Percentiles rank a stretch among this genome's conserved stretches.
Evolutionary conservation across 1,140 invertebrate species (phyloP).

Genomic region (Brachionus rotundiformis): DNA sequence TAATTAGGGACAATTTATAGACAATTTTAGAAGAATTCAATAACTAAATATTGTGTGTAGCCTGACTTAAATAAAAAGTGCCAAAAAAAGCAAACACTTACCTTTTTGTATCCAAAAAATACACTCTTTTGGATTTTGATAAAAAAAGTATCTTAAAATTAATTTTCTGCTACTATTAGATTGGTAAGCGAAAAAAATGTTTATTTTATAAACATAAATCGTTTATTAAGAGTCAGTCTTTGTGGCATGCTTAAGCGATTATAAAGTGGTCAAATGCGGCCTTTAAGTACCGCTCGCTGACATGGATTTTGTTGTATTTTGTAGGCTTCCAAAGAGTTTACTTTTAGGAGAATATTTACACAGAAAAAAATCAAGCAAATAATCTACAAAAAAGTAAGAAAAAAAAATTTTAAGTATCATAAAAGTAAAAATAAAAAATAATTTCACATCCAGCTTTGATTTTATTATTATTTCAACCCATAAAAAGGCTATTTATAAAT

Average conservation of each 20-base stretch:
- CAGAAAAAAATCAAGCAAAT: neutral
- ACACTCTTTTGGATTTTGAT: neutral
- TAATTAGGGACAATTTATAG: no score
- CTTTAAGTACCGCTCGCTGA: neutral
- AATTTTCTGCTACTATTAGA: neutral
- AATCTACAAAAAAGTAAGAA: conserved; percentile 5
- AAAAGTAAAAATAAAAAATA: conserved; percentile 51
- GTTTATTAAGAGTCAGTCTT: neutral
- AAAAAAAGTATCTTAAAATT: neutral
- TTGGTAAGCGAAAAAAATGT: neutral
- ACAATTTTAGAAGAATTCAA: no score
- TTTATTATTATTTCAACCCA: conserved; percentile 47
- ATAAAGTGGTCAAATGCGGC: neutral
- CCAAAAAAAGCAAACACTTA: neutral
- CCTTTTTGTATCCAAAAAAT: neutral
- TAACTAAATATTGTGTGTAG: no score
- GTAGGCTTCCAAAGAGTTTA: neutral
- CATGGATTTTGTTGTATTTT: conserved; percentile 2
- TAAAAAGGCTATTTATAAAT: conserved; percentile 44
- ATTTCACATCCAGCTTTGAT: neutral
- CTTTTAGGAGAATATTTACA: conserved; percentile 39
- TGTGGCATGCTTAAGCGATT: neutral
- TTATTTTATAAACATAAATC: neutral
- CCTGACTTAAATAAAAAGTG: no score
- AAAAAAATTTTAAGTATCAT: conserved; percentile 17